Base-by-base conservation (phyloP, 1,140 invertebrate species). In the Polypedilum pembai region DNA sequence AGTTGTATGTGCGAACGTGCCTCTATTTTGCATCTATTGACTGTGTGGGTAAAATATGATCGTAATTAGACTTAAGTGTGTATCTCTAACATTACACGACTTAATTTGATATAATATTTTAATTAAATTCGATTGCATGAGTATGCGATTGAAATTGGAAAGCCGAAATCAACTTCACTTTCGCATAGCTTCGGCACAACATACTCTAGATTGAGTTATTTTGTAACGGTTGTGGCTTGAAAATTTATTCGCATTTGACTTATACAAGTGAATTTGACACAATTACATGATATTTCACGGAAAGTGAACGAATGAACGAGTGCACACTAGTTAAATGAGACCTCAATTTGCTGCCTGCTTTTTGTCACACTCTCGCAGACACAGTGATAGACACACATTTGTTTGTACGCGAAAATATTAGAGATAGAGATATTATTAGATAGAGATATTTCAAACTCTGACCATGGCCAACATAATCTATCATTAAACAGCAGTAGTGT, bases 241-340 rank as follows among this genome's bases (percentile, higher is more conserved):
- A 56, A n/a, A 15, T 12, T n/a, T 56, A n/a, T 56, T 56, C n/a
- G 45, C 45, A 33, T 33, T 33, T n/a, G 45, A 69, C 65, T 20
- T 21, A 69, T 18, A 69, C 17, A 69, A 69, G 17, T 69, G 17
- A 69, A 69, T 69, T 21, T 69, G 65, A 69, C 65, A 69, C 65
- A 69, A 69, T 69, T 69, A 69, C 65, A 18, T 69, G 65, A 69
- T 69, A n/a, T 56, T 33, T 33, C 24, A 33, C 24, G 24, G 24
- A 33, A 33, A 33, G 24, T 33, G 24, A 33, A 33, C 24, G 24
- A 33, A 5, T 33, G 24, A 33, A 33, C 24, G 24, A 33, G 24
- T 5, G 24, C 24, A 33, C 24, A 33, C 24, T 33, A 33, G 24
- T 33, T 33, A 33, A 33, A 33, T 33, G 24, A 33, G 24, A 33